Evolutionary conservation across 2,113 vertebrate species (phyloP), one percentile per base, ranked within the genome.

Genomic region (Nesoenas mayeri): DNA sequence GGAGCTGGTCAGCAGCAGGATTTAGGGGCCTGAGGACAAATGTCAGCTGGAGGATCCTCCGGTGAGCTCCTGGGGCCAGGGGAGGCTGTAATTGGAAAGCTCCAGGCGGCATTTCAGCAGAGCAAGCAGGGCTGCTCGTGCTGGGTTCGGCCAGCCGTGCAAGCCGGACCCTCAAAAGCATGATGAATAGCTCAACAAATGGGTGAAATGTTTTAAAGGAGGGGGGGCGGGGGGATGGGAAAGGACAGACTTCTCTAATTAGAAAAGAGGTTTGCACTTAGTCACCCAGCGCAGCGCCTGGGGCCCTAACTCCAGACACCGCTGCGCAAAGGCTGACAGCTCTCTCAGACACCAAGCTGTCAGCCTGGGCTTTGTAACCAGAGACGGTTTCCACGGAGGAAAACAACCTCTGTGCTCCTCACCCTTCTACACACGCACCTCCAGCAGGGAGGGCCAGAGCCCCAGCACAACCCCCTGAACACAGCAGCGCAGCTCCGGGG

Each of bases 181-280:
- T n/a, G 73, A 74, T 44, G 67, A 93, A 50, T 40, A 47, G 66
- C 90, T 93, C 90, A 42, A 36, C 81, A 61, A 95, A 67, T 1
- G 89, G 85, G 85, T 66, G 61, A 79, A 92, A 75, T 0, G 12
- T 83, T 88, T 82, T n/a, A 10, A 17, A 15, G 42, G 25, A 28
- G 31, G 64, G 7, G 28, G 78, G 79, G 38, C 38, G 38, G 91
- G 47, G 73, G 89, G 91, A 78, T 95, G 95, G 91, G 86, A 89
- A 89, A 62, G 85, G 90, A 60, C 78, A 88, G 94, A 81, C 92
- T 86, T 65, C 92, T 96, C 86, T 93, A 85, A 89, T 95, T 95
- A 95, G 77, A 60, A 88, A 94, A 95, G 92, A 94, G 95, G 85
- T 92, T 89, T 95, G 93, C 92, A 86, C 84, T 96, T 92, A 95